These are phyloP conservation scores for Equus quagga DNA, from an alignment of 2,113 vertebrate genomes.

Conservation along the genomic window DNA sequence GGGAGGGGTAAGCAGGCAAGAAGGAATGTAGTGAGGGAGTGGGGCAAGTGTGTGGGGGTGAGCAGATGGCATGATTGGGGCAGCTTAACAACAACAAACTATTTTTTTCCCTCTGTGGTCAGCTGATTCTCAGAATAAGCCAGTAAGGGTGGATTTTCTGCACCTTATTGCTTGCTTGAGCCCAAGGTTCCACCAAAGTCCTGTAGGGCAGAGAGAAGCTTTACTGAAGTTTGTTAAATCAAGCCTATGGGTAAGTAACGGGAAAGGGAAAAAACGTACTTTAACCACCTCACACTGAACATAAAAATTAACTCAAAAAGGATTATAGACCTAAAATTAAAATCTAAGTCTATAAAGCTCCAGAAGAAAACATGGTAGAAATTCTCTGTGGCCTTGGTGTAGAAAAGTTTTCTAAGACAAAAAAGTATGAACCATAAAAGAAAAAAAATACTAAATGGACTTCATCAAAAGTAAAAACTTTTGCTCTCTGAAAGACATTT, in stretches of 20 bases:
- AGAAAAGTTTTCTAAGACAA: neutral
- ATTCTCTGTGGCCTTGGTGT: neutral
- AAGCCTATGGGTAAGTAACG: neutral
- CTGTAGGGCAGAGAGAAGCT: neutral
- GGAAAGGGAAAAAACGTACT: neutral
- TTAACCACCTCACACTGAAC: neutral
- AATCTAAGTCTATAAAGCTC: neutral
- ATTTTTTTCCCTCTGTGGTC: neutral
- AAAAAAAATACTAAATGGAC: neutral
- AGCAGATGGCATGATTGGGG: neutral
- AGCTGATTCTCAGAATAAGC: neutral
- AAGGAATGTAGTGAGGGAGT: neutral
- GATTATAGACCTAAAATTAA: neutral
- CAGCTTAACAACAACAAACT: no score
- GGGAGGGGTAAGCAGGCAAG: neutral
- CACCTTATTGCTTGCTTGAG: neutral
- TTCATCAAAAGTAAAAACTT: neutral
- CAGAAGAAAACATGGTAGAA: neutral
- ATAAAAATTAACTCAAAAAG: neutral
- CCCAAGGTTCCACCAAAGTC: neutral
- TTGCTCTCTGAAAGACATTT: neutral
- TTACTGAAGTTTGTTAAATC: neutral
- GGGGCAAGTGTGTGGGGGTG: neutral
- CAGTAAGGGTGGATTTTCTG: neutral
- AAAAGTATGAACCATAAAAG: neutral